Conservation (phyloP, 2,797 vertebrate genomes). For the Aldrovandia affinis region DNA sequence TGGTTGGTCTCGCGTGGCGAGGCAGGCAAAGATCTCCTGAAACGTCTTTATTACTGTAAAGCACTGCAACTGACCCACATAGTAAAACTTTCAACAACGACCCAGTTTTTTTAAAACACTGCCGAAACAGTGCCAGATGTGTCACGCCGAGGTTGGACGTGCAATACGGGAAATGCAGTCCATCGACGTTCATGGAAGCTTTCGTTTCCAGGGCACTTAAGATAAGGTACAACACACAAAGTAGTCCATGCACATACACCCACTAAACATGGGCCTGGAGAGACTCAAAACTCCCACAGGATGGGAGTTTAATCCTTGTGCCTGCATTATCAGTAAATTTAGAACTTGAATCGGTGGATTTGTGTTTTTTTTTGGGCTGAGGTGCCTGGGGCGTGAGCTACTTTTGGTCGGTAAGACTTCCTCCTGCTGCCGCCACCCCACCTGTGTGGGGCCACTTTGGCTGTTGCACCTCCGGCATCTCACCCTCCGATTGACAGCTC, state of each 20-base stretch:
- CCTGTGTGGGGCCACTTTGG: neutral
- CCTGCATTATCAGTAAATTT: neutral
- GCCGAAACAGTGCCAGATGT: neutral
- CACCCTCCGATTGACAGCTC: neutral
- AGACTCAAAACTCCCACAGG: neutral
- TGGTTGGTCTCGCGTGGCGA: neutral
- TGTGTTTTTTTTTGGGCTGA: neutral
- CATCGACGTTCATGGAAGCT: neutral
- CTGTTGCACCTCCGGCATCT: neutral
- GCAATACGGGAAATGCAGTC: neutral
- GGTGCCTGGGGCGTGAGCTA: neutral
- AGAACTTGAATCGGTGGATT: neutral
- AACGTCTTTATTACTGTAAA: neutral
- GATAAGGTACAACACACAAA: neutral
- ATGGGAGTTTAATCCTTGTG: no score
- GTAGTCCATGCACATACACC: neutral
- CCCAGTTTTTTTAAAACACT: neutral
- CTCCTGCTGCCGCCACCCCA: neutral
- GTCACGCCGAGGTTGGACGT: neutral
- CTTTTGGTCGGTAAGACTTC: neutral
- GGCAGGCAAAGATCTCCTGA: neutral
- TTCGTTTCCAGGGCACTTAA: neutral
- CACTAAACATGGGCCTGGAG: neutral
- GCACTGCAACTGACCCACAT: neutral
- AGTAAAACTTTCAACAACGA: neutral